phyloP scores from a whole-genome alignment of 2,797 vertebrate genomes.

The Myripristis jacobus region DNA sequence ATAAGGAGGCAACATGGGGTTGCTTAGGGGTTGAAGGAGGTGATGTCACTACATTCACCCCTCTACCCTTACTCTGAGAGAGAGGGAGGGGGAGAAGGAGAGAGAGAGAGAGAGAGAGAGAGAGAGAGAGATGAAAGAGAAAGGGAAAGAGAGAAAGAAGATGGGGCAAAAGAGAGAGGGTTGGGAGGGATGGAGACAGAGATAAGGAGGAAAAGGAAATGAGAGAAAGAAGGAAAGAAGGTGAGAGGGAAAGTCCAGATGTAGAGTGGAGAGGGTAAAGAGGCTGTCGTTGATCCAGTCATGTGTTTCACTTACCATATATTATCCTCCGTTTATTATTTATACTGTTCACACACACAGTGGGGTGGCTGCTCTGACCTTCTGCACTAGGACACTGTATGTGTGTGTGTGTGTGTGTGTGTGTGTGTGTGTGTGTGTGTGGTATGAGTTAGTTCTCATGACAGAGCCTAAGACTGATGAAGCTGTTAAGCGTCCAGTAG shows the following conservation, averaged over 20 bases:
- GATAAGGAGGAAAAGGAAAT: constrained; percentile 11
- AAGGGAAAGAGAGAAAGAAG: not conserved
- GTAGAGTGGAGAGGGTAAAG: not conserved
- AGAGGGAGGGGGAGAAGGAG: not conserved
- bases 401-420: not conserved
- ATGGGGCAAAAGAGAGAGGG: not conserved
- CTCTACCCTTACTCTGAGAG: constrained; percentile 30
- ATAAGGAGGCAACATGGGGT: constrained; percentile 65
- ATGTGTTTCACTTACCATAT: constrained; percentile 64
- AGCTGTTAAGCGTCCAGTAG: too few species aligned
- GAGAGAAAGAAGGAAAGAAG: too few species aligned
- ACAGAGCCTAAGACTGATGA: too few species aligned
- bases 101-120: constrained; percentile 17
- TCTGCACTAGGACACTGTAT: constrained; percentile 35
- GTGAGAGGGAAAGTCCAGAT: constrained; percentile 18
- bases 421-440: not conserved
- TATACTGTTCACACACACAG: constrained; percentile 53
- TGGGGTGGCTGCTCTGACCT: constrained; percentile 40
- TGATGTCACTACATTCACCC: constrained; percentile 71
- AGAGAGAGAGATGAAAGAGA: constrained; percentile 2
- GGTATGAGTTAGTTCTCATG: not conserved
- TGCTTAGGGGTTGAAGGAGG: constrained; percentile 60
- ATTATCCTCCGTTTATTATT: constrained; percentile 69
- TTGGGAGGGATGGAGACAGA: constrained; percentile 8
- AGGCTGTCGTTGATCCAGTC: constrained; percentile 31